Base-by-base conservation (phyloP, 2,888 invertebrate genomes). In the Bibio marci region DNA sequence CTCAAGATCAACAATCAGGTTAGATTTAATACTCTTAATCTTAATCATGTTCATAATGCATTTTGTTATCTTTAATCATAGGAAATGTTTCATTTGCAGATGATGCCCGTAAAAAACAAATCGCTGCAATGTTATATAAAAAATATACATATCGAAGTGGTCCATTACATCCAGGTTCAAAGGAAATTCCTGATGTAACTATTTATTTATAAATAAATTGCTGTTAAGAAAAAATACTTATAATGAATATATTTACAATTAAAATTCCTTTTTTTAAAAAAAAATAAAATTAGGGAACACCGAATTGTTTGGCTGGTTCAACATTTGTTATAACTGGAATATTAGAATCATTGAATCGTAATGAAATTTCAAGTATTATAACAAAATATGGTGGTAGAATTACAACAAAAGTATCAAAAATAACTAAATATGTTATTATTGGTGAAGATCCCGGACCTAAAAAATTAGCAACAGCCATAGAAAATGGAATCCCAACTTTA, bases 361-460 rank as follows among this genome's bases (percentile, higher is more conserved):
- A 87, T 5, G 87, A 88, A 50, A 73, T 80, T 4, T 69, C 70
- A 27, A 71, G 70, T 2, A 64, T 87, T 6, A 73, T 92, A 12
- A 73, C 72, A 41, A 73, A 76, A 47, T 80, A 80, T 57, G 88
- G 91, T 1, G 94, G 91, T 1, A 71, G 74, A 52, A 69, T 82
- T 2, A 79, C 82, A 43, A 69, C 66, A 30, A 63, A 69, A 32
- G 68, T 92, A 15, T 85, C 87, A 42, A 77, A 73, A 51, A 82
- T 81, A 64, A 81, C 77, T 46, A 76, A 75, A 48, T 91, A 86
- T 57, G 56, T 94, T 2, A 65, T 94, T 17, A 73, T 79, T 3
- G 94, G 94, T 0, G 79, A 86, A 37, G 85, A 91, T 38, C 70
- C 87, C 2, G 94, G 92, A 0, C 82, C 80, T 7, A 69, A 80